Evolutionary conservation across 1,140 invertebrate genomes (phyloP).

Genomic region (Episyrphus balteatus): DNA sequence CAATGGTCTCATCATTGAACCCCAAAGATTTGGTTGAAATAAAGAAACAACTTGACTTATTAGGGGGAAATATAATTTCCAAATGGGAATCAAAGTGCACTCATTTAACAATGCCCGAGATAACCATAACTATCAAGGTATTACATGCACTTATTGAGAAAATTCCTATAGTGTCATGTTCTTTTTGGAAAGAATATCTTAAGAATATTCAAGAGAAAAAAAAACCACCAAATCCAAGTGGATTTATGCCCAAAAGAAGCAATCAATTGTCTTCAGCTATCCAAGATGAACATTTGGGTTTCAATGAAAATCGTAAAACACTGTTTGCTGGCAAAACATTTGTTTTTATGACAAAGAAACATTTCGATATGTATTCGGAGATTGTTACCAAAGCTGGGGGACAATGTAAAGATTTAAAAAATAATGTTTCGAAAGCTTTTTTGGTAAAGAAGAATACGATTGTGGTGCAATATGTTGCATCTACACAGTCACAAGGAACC

Average conservation of each 20-base stretch:
- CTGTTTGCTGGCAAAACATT: slow-evolving; percentile 49
- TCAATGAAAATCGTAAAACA: slow-evolving; percentile 37
- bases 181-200: slow-evolving; percentile 47
- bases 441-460: slow-evolving; percentile 38
- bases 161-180: slow-evolving; percentile 48
- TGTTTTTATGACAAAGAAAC: slow-evolving; percentile 47
- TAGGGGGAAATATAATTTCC: slow-evolving; percentile 38
- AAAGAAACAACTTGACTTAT: slow-evolving; percentile 24
- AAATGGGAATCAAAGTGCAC: slow-evolving; percentile 43
- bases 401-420: slow-evolving; percentile 36
- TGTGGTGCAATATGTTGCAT: slow-evolving; percentile 41
- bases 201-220: slow-evolving; percentile 35
- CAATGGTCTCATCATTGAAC: slow-evolving; percentile 41
- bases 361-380: slow-evolving; percentile 42
- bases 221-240: slow-evolving; percentile 39
- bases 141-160: slow-evolving; percentile 51
- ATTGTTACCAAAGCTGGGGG: slow-evolving; percentile 38
- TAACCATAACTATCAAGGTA: slow-evolving; percentile 57
- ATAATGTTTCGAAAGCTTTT: slow-evolving; percentile 38
- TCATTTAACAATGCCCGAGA: slow-evolving; percentile 52
- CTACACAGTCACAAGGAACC: slow-evolving; percentile 36
- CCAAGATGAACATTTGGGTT: slow-evolving; percentile 41
- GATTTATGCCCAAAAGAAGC: slow-evolving; percentile 39
- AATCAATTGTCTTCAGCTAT: neutral
- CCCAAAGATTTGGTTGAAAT: slow-evolving; percentile 32